Base-by-base conservation (phyloP, 2,797 vertebrate genomes). In the Orestias chungarensis region DNA sequence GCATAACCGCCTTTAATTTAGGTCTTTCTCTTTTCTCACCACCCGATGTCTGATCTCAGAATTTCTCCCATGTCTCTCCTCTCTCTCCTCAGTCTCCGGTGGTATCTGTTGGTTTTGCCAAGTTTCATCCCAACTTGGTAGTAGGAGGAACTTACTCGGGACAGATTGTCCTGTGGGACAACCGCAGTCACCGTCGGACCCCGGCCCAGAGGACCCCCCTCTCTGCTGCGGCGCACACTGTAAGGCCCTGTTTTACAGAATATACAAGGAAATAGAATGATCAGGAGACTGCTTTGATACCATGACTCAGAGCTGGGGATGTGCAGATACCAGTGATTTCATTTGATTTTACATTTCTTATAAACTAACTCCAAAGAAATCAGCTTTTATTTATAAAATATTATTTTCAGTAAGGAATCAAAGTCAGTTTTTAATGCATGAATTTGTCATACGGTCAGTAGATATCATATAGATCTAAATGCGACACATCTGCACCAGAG, bases 131-230 rank as follows among this genome's bases (percentile, higher is more conserved):
- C 59, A 99, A 99, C 89, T 93, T 99, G 73, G 93, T 99, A 0
- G 96, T 99, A 20, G 97, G 97, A 66, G 98, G 98, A 55, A 98
- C 97, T 0, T 98, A 99, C 84, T 99, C 97, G 0, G 97, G 98
- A 66, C 97, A 99, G 91, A 99, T 99, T 23, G 97, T 98, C 69
- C 84, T 99, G 76, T 99, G 98, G 98, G 98, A 99, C 89, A 98
- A 99, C 83, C 96, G 98, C 84, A 98, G 97, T 64, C 97, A 99
- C 90, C 93, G 97, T 29, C 95, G 97, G 85, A 99, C 97, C 0
- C 98, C 98, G 0, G 97, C 99, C 74, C 97, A 98, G 92, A 95
- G 98, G 84, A 99, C 98, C 0, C 98, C 97, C 0, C 94, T 99
- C 59, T 99, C 97, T 75, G 98, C 98, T 71, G 97, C 96, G 73